These are phyloP conservation scores for Clinocottus analis DNA, from an alignment of 2,113 vertebrate species.

Conservation along the genomic window DNA sequence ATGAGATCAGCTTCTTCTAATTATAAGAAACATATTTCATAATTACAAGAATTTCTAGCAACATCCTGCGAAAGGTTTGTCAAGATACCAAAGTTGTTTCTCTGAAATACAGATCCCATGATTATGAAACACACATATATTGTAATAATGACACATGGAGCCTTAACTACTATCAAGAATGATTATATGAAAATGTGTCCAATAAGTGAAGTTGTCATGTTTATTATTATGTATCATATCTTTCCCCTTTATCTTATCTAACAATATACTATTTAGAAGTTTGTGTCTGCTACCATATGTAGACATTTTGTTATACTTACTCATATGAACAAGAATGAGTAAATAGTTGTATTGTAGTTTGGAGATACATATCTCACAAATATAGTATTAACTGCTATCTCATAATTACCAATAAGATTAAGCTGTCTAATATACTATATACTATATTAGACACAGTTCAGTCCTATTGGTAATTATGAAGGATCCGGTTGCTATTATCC, in stretches of 20 bases:
- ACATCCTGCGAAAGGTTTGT: not conserved
- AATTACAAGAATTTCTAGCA: not conserved
- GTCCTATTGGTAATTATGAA: not conserved
- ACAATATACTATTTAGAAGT: too few relatives aligned
- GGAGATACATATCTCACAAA: not conserved
- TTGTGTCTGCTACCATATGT: not conserved
- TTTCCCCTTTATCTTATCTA: too few relatives aligned
- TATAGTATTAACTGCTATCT: not conserved
- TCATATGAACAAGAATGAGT: not conserved
- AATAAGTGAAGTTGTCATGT: too few relatives aligned
- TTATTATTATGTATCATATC: too few relatives aligned
- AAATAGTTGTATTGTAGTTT: not conserved
- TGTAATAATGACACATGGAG: too few relatives aligned
- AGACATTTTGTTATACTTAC: not conserved
- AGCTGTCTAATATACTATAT: not conserved
- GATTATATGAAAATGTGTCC: not conserved
- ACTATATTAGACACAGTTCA: not conserved
- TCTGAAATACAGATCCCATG: not conserved
- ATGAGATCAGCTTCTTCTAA: not conserved
- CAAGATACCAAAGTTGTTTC: not conserved
- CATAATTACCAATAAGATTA: not conserved
- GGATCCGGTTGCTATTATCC: not conserved
- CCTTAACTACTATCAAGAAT: too few relatives aligned
- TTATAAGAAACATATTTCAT: not conserved
- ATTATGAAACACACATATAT: not conserved